A percentile compares a stretch with the other conserved stretches of the same genome.
These are phyloP conservation scores for Pollenia amentaria DNA, from an alignment of 2,888 invertebrate species.

Conservation along the genomic window DNA sequence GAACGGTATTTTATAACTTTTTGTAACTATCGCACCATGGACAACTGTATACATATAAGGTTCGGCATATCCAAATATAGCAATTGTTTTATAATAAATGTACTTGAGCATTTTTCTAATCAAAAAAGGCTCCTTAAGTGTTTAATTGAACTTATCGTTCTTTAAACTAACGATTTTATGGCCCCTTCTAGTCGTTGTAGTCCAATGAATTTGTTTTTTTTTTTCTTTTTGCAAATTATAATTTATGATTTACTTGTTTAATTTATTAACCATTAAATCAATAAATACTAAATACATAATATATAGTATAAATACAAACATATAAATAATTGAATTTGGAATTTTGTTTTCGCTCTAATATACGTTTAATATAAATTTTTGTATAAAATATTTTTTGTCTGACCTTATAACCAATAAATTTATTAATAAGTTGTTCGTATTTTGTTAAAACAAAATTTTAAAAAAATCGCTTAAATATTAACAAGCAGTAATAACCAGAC, in stretches of 20 bases:
- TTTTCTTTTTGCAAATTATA: conserved; percentile 14
- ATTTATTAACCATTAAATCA: conserved; percentile 61
- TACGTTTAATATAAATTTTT: conserved; percentile 24
- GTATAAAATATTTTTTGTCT: conserved; percentile 37
- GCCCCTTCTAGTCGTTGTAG: neutral
- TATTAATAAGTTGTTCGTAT: conserved; percentile 49
- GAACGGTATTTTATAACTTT: too few relatives aligned
- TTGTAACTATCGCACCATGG: too few relatives aligned
- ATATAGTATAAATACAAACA: neutral
- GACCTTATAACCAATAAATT: conserved; percentile 73
- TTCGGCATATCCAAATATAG: too few relatives aligned
- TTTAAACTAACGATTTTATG: too few relatives aligned
- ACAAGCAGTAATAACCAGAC: conserved; percentile 53
- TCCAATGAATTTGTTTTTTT: neutral
- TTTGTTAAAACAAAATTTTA: conserved; percentile 29
- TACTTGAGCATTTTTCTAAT: too few relatives aligned
- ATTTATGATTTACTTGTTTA: conserved; percentile 58
- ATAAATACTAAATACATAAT: conserved; percentile 18
- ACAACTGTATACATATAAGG: too few relatives aligned
- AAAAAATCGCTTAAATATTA: conserved; percentile 41
- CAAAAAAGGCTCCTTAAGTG: too few relatives aligned
- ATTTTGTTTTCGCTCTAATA: conserved; percentile 45
- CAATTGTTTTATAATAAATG: too few relatives aligned
- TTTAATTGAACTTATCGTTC: too few relatives aligned
- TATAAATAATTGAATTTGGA: conserved; percentile 34